Base-by-base conservation (phyloP, 2,888 invertebrate genomes). In the Pseudococcus jackbeardsleyi region DNA sequence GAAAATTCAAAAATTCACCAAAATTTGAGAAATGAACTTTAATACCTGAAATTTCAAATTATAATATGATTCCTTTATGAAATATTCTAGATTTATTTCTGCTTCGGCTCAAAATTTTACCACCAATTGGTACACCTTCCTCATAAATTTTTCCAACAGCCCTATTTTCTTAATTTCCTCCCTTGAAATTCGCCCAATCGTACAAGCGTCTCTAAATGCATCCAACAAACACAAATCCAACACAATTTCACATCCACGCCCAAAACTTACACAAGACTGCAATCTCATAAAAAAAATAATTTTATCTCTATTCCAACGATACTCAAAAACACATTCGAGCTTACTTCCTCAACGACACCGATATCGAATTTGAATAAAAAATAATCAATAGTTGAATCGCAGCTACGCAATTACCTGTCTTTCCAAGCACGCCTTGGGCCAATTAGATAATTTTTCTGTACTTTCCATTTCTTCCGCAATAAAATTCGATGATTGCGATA, bases 391-490 rank as follows among this genome's bases (percentile, higher is more conserved):
- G 42, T 86, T 54, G 0, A 85, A 59, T 59, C 59, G 19, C 17
- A 33, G 17, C 5, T 0, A 39, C 15, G 79, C 9, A 85, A 90
- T 90, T 90, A 91, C 91, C 91, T 91, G 90, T 90, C 89, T 88
- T 89, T 90, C 91, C 93, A 93, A 68, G 93, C 92, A 46, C 93
- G 93, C 72, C 93, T 91, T 50, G 92, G 91, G 85, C 94, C 93
- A 88, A 92, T 92, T 89, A 94, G 92, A 91, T 93, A 94, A 89
- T 93, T 91, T 90, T 93, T 93, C 82, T 92, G 92, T 77, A 92
- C 92, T 90, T 93, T 92, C 94, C 94, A 94, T 90, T 92, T 92
- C 89, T 93, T 92, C 90, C 93, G 91, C 72, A 92, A 92, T 89
- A 92, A 91, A 89, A 92, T 91, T 89, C 92, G 92, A 90, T 93